Evolutionary conservation across 2,888 invertebrate genomes (phyloP), one percentile per base, ranked within the genome.

Genomic region (Cheilosia vernalis): DNA sequence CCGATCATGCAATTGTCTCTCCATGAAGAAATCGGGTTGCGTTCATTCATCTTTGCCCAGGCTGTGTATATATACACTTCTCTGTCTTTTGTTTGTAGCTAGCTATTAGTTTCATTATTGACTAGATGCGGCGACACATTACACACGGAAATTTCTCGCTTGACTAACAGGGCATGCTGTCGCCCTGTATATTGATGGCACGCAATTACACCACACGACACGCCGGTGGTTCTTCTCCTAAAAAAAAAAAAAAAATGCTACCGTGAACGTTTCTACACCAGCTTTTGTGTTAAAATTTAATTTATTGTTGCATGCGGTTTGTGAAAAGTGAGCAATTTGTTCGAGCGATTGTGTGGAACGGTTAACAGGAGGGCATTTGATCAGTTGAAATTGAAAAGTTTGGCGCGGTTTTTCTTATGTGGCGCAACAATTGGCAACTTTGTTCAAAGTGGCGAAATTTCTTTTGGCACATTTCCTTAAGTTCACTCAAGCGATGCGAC

Each of bases 121-220:
- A 85, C 67, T 76, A 49, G 67, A 85, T 81, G 81, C 85, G 81
- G 85, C 51, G 85, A 85, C 81, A 85, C 85, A 85, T 85, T 77
- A 85, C 81, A 85, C 85, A 81, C 85, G 85, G 42, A 72, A 81
- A 76, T 81, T 85, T 85, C 61, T 81, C 85, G 85, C 85, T 85
- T 85, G 76, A 85, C 72, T 81, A 85, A 85, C 58, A 83, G 67
- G 73, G 51, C 73, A 78, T 72, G 72, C 53, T 74, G 64, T 55
- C 70, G 60, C 49, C 64, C 42, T 56, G 33, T 84, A 80, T 84
- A 80, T 74, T 63, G 80, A 76, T 55, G 80, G 80, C 81, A 85
- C 74, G 81, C 72, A 79, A 79, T 79, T 72, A 67, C 44, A 63
- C 30, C 74, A 44, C 24, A 47, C 37, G 3, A 40, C 37, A 56